phyloP scores from a whole-genome alignment of 2,797 vertebrate genomes.

The Craterocephalus amniculus region DNA sequence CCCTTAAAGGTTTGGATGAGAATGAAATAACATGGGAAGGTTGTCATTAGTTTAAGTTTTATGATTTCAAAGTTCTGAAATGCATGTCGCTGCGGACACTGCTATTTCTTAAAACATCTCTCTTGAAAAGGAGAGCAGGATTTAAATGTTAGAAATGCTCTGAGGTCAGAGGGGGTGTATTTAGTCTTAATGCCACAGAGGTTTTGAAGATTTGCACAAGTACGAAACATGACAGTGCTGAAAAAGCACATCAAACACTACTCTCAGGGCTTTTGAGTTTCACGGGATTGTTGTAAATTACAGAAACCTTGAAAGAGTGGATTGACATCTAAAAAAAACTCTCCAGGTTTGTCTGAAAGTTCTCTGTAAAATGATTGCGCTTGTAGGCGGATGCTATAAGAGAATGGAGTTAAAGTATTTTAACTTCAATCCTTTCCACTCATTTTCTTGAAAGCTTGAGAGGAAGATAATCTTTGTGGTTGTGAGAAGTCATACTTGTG shows the following conservation, averaged over 20 bases:
- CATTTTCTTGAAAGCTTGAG: neutral
- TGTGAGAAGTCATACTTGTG: neutral
- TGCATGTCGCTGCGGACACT: too few species aligned
- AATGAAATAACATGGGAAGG: neutral
- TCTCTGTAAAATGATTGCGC: neutral
- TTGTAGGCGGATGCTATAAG: neutral
- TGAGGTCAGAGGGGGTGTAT: neutral
- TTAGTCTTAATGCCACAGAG: too few species aligned
- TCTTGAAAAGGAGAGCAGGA: too few species aligned
- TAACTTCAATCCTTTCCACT: slow-evolving; percentile 10
- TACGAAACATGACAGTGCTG: neutral
- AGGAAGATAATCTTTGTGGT: neutral
- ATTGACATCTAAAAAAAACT: neutral
- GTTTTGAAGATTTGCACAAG: too few species aligned
- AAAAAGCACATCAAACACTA: neutral
- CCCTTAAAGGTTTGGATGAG: neutral
- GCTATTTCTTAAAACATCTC: too few species aligned
- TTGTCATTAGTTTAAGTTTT: neutral
- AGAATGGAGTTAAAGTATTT: neutral
- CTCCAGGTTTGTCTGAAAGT: neutral
- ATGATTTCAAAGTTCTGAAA: neutral
- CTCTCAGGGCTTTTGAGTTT: neutral
- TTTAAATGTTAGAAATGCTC: too few species aligned
- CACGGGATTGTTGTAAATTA: too few species aligned
- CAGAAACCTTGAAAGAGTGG: neutral